phyloP scores from a whole-genome alignment of 2,888 invertebrate species.

The Hirtodrosophila trivittata region DNA sequence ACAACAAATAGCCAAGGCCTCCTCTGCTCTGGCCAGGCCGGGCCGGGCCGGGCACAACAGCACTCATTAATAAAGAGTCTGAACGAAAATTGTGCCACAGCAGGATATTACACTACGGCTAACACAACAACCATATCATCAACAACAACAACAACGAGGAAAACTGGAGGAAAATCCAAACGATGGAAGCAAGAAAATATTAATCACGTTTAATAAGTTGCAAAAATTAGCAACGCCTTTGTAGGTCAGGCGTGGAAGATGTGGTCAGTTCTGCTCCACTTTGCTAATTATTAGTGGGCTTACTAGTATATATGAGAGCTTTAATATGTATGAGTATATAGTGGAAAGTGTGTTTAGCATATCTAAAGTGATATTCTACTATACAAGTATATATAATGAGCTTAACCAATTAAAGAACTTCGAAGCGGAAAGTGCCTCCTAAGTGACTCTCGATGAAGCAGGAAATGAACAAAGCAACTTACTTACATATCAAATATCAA shows the following conservation, averaged over 20 bases:
- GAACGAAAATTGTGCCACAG: slow-evolving; percentile 63
- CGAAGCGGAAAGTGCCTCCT: no score
- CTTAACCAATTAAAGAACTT: no score
- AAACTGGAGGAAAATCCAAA: no score
- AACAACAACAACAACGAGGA: slow-evolving; percentile 9
- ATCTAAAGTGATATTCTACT: no score
- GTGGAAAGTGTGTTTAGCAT: no score
- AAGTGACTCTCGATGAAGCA: no score
- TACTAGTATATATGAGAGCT: no score
- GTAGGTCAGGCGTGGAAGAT: slow-evolving; percentile 23
- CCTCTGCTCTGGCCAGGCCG: no score
- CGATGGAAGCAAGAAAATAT: slow-evolving; percentile 56
- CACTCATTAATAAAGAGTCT: slow-evolving; percentile 68
- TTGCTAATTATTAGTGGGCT: slow-evolving; percentile 58
- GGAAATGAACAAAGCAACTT: no score
- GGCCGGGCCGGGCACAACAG: slow-evolving; percentile 71
- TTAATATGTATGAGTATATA: slow-evolving; percentile 1
- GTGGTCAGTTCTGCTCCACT: slow-evolving; percentile 28
- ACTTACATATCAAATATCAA: no score
- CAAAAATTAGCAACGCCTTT: slow-evolving; percentile 59
- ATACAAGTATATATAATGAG: no score
- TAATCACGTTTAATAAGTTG: slow-evolving; percentile 77
- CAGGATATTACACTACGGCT: slow-evolving; percentile 47
- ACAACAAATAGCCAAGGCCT: slow-evolving; percentile 55
- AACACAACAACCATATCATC: slow-evolving; percentile 27